phyloP scores from a whole-genome alignment of 2,888 invertebrate species.

The Eupithecia subfuscata region DNA sequence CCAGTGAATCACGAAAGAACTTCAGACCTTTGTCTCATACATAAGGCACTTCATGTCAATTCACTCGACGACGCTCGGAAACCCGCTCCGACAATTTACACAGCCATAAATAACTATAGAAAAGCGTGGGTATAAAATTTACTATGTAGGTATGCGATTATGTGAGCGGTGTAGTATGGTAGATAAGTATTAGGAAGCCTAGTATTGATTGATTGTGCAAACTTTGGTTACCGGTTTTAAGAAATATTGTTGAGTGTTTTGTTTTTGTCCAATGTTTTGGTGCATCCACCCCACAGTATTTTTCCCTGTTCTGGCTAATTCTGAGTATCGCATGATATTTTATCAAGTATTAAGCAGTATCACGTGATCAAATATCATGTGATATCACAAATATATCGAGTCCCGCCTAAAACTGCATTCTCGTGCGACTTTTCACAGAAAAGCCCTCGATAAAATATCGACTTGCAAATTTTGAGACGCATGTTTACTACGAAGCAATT shows the following conservation, averaged over 20 bases:
- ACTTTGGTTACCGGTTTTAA: background rate
- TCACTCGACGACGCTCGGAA: background rate
- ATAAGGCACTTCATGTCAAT: slow-evolving; percentile 8
- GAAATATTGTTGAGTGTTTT: no score
- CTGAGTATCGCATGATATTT: no score
- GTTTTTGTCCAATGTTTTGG: no score
- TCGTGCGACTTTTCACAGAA: no score
- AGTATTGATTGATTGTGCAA: background rate
- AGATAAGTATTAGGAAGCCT: background rate
- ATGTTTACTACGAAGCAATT: no score
- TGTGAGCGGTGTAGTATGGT: background rate
- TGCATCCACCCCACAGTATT: background rate
- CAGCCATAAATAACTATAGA: slow-evolving; percentile 26
- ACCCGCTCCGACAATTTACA: slow-evolving; percentile 18
- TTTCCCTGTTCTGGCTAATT: background rate
- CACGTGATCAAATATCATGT: no score
- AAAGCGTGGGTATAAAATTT: slow-evolving; percentile 24
- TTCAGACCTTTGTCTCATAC: slow-evolving; percentile 7
- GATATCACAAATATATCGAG: no score
- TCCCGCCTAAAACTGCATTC: no score
- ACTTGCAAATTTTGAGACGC: no score
- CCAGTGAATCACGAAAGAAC: slow-evolving; percentile 4
- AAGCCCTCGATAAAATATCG: no score
- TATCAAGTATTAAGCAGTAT: no score
- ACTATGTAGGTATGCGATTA: background rate